A percentile compares a stretch with the other conserved stretches of the same genome.
Conservation (phyloP, 1,140 invertebrate genomes). For the Branchinecta lindahli region DNA sequence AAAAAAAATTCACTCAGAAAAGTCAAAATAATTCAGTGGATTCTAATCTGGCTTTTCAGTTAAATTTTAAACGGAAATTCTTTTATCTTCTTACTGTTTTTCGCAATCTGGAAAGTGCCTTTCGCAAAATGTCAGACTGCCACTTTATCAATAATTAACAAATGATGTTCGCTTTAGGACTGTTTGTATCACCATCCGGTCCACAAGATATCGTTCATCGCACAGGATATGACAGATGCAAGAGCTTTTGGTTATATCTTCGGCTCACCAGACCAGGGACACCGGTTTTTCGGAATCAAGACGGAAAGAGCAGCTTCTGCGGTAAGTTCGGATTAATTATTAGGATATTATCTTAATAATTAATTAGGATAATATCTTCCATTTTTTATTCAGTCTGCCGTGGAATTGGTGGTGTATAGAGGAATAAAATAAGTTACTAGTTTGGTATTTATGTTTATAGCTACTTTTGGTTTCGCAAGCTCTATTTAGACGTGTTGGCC, state of each 20-base stretch:
- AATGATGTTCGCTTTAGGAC: slow-evolving; percentile 46
- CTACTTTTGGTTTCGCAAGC: too few relatives aligned
- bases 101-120: too few relatives aligned
- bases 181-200: slow-evolving; percentile 92
- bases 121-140: too few relatives aligned
- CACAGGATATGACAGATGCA: slow-evolving; percentile 89
- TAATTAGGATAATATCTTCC: not conserved
- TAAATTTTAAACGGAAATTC: not conserved
- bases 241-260: slow-evolving; percentile 97
- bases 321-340: slow-evolving; percentile 34
- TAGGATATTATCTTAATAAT: not conserved
- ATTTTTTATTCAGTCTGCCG: too few relatives aligned
- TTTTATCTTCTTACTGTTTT: not conserved
- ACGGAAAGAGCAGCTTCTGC: slow-evolving; percentile 93
- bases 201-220: slow-evolving; percentile 97
- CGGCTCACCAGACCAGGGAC: slow-evolving; percentile 84
- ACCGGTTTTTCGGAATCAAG: slow-evolving; percentile 97
- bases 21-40: too few relatives aligned
- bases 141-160: not conserved
- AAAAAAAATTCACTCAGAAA: too few relatives aligned
- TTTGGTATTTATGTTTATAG: too few relatives aligned
- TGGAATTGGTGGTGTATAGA: not conserved
- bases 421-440: too few relatives aligned
- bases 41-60: too few relatives aligned
- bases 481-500: too few relatives aligned